phyloP scores from a whole-genome alignment of 2,888 invertebrate genomes.

The Watsonalla cultraria region DNA sequence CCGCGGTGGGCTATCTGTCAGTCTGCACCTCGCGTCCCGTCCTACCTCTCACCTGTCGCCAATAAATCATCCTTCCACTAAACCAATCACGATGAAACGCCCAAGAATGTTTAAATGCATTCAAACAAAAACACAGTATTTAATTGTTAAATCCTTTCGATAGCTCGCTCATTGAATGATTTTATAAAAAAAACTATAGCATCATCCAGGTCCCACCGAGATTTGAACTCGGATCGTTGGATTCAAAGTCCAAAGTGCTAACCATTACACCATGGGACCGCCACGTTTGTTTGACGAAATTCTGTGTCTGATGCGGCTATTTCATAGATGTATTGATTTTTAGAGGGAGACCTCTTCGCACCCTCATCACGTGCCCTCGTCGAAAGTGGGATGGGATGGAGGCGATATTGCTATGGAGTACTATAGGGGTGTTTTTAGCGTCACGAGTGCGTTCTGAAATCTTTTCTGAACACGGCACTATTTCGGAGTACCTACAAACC shows the following conservation, averaged over 20 bases:
- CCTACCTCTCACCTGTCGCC: slow-evolving; percentile 42
- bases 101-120: slow-evolving; percentile 24
- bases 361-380: background rate
- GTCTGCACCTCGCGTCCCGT: slow-evolving; percentile 32
- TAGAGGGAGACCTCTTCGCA: background rate
- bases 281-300: slow-evolving; percentile 9
- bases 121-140: background rate
- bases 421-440: slow-evolving; percentile 5
- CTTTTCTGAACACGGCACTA: slow-evolving; percentile 7
- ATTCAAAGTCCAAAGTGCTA: slow-evolving; percentile 75
- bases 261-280: slow-evolving; percentile 73
- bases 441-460: background rate
- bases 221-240: slow-evolving; percentile 69
- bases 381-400: background rate
- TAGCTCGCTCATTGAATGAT: background rate
- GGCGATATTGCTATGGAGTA: background rate
- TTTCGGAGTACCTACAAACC: slow-evolving; percentile 14
- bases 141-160: background rate
- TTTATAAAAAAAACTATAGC: background rate
- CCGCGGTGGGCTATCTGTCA: slow-evolving; percentile 56
- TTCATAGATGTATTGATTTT: background rate
- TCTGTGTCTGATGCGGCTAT: background rate
- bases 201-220: slow-evolving; percentile 55
- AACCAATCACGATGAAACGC: slow-evolving; percentile 36
- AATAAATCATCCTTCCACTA: slow-evolving; percentile 47